Evolutionary conservation across 1,140 invertebrate species (phyloP).

Genomic region (Sarcophaga bullata): DNA sequence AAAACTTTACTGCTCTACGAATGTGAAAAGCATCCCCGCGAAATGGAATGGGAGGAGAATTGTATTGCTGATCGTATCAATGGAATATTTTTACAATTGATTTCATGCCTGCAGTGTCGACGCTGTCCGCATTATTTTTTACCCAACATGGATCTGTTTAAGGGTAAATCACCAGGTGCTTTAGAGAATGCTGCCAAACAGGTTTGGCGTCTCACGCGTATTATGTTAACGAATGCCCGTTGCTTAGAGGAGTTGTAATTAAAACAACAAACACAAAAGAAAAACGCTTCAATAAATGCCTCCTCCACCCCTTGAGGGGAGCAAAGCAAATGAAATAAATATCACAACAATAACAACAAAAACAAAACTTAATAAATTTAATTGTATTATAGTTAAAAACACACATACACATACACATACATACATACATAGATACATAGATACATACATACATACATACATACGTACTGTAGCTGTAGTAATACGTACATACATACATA

Average conservation of each 20-base stretch:
- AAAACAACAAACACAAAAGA: conserved; percentile 17
- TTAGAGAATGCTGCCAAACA: conserved; percentile 92
- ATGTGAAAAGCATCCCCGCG: conserved; percentile 93
- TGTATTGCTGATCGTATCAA: conserved; percentile 91
- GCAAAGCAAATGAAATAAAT: conserved; percentile 10
- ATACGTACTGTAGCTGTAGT: too few species aligned
- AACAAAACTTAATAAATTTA: conserved; percentile 42
- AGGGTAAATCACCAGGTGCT: conserved; percentile 86
- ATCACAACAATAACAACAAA: conserved; percentile 7
- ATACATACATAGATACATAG: too few species aligned
- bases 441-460: too few species aligned
- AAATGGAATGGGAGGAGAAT: conserved; percentile 92
- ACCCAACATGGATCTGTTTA: conserved; percentile 87
- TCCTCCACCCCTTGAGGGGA: conserved; percentile 42
- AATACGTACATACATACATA: too few species aligned
- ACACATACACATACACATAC: too few species aligned
- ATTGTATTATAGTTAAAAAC: conserved; percentile 34
- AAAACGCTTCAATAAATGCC: conserved; percentile 49
- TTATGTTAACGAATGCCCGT: conserved; percentile 87
- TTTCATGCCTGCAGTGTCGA: conserved; percentile 93
- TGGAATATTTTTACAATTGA: conserved; percentile 94
- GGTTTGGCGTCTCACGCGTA: conserved; percentile 88
- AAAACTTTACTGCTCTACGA: conserved; percentile 92
- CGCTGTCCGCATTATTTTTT: conserved; percentile 93
- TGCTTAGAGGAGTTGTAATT: conserved; percentile 87